Conservation (phyloP, 2,113 vertebrate genomes). For the Pelobates fuscus region DNA sequence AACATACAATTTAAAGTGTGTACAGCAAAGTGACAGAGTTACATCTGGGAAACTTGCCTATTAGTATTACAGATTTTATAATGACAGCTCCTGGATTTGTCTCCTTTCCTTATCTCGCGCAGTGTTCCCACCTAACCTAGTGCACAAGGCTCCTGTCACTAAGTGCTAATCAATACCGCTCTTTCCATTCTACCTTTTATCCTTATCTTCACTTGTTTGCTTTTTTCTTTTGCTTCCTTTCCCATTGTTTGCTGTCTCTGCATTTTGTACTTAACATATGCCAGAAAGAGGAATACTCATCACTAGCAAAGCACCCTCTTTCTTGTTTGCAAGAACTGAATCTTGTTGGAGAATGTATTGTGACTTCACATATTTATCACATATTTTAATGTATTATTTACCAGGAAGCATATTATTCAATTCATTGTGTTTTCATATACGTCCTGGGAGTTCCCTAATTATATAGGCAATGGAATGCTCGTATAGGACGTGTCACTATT, state of each 20-base stretch:
- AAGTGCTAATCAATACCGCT: constrained; percentile 9
- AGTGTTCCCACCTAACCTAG: not conserved
- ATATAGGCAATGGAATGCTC: no score
- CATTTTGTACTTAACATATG: not conserved
- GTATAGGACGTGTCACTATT: no score
- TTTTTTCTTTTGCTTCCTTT: not conserved
- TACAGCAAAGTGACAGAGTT: no score
- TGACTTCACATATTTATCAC: not conserved
- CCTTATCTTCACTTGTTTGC: not conserved
- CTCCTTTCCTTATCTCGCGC: not conserved
- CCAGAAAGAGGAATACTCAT: not conserved
- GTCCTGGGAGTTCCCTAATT: no score
- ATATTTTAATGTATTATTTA: no score
- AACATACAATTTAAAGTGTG: no score
- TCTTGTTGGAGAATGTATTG: not conserved
- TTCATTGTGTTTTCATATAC: no score
- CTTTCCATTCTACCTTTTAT: not conserved
- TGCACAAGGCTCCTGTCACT: constrained; percentile 1
- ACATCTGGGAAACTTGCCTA: no score
- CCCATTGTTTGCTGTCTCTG: constrained; percentile 4
- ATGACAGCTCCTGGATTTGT: not conserved
- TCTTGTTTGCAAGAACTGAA: not conserved
- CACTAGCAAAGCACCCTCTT: not conserved
- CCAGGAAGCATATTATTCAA: no score
- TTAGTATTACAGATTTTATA: no score